These are phyloP conservation scores for Nephila pilipes DNA, from an alignment of 1,140 invertebrate species.

Conservation along the genomic window DNA sequence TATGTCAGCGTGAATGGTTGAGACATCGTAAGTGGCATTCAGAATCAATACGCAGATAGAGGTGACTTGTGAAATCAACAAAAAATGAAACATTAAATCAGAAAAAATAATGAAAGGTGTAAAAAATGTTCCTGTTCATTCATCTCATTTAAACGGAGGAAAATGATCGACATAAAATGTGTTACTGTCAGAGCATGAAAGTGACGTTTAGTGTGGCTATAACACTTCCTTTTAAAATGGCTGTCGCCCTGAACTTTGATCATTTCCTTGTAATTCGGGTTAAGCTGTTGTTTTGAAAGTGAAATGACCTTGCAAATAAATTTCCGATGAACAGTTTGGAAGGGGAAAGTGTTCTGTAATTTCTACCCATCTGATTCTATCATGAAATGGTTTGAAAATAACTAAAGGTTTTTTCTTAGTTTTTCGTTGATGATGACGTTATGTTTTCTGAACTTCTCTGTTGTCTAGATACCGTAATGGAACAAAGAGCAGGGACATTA, in stretches of 20 bases:
- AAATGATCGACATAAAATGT: conserved; percentile 15
- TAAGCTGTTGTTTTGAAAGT: conserved; percentile 71
- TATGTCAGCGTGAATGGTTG: no score
- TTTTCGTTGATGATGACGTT: background rate
- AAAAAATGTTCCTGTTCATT: conserved; percentile 32
- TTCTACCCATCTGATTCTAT: conserved; percentile 21
- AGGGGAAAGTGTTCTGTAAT: conserved; percentile 57
- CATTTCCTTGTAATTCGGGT: conserved; percentile 71
- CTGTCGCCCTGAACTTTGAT: conserved; percentile 67
- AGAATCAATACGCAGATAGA: background rate
- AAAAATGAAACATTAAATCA: conserved; percentile 32
- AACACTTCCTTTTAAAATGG: conserved; percentile 50
- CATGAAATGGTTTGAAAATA: background rate
- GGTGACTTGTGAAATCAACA: background rate
- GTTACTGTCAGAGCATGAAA: conserved; percentile 36
- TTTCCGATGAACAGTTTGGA: conserved; percentile 45
- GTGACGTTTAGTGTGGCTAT: conserved; percentile 45
- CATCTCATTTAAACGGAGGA: conserved; percentile 36
- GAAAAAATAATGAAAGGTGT: conserved; percentile 6
- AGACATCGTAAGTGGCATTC: background rate
- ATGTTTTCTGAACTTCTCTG: background rate
- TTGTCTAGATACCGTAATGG: background rate
- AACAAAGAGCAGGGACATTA: background rate
- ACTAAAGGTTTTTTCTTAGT: background rate
- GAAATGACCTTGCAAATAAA: conserved; percentile 71